These are phyloP conservation scores for Pygmarrhopalites habei DNA, from an alignment of 1,140 invertebrate species.

Conservation along the genomic window DNA sequence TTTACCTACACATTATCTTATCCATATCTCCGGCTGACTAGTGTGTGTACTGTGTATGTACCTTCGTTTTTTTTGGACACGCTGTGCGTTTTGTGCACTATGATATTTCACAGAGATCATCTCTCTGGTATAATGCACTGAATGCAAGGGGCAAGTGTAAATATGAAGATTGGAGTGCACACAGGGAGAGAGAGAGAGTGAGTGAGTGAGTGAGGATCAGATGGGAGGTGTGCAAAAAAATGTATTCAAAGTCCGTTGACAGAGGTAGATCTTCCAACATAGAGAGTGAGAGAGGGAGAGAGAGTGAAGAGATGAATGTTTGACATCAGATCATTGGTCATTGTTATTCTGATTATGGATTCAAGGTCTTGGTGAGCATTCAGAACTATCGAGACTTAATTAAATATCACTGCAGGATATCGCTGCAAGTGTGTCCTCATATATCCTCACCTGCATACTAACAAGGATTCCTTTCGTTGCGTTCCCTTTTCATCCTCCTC, in stretches of 20 bases:
- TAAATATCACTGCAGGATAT: conserved; percentile 38
- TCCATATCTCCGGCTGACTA: not conserved
- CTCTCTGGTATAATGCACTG: no score
- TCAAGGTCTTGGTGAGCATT: conserved; percentile 28
- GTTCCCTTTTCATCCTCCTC: no score
- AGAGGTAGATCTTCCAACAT: not conserved
- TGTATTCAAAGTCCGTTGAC: not conserved
- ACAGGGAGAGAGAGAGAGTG: no score
- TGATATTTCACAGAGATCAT: no score
- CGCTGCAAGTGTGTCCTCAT: conserved; percentile 34
- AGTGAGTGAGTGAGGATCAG: no score
- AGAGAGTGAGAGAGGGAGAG: not conserved
- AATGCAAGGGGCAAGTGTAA: no score
- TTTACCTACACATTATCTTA: no score
- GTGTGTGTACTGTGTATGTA: no score
- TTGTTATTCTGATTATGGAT: conserved; percentile 34
- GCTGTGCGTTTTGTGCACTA: no score
- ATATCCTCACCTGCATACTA: conserved; percentile 37
- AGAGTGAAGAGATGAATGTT: conserved; percentile 26
- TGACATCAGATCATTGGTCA: conserved; percentile 34
- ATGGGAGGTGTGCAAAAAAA: not conserved
- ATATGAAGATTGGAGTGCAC: no score
- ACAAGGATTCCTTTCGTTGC: conserved; percentile 34
- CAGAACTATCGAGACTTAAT: conserved; percentile 28
- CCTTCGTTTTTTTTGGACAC: no score